A percentile compares a stretch with the other conserved stretches of the same genome.
Evolutionary conservation across 2,113 vertebrate species (phyloP).

Genomic region (Thunnus thynnus): DNA sequence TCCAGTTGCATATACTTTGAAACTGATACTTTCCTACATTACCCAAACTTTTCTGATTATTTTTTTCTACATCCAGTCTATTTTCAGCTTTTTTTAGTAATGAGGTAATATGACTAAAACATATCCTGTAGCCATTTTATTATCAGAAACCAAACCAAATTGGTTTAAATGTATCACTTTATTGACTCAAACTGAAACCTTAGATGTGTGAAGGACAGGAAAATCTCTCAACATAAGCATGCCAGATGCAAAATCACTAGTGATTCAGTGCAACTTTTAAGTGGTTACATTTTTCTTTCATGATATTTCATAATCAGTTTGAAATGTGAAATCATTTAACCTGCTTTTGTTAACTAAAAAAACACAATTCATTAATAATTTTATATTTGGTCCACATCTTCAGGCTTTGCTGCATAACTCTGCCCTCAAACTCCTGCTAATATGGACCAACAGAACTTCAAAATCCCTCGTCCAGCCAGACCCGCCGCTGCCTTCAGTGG

Average conservation of each 20-base stretch:
- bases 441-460: conserved; percentile 55
- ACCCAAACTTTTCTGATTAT: too few relatives aligned
- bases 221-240: not conserved
- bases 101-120: too few relatives aligned
- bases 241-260: not conserved
- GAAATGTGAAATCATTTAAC: not conserved
- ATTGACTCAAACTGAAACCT: conserved; percentile 11
- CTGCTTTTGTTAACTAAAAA: not conserved
- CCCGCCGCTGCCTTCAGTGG: conserved; percentile 82
- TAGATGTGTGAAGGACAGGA: too few relatives aligned
- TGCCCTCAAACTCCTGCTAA: conserved; percentile 58
- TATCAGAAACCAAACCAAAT: too few relatives aligned
- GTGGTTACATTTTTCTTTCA: not conserved
- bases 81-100: too few relatives aligned
- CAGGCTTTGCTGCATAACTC: conserved; percentile 72
- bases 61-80: too few relatives aligned
- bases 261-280: not conserved
- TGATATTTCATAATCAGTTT: not conserved
- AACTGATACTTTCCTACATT: too few relatives aligned
- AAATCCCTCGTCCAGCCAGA: conserved; percentile 29
- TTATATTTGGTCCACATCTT: not conserved
- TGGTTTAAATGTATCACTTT: not conserved
- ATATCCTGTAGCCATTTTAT: too few relatives aligned
- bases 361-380: not conserved
- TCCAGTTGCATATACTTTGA: too few relatives aligned